phyloP scores from a whole-genome alignment of 53 echinoderm and acorn worm genomes.

The Crossaster papposus region DNA sequence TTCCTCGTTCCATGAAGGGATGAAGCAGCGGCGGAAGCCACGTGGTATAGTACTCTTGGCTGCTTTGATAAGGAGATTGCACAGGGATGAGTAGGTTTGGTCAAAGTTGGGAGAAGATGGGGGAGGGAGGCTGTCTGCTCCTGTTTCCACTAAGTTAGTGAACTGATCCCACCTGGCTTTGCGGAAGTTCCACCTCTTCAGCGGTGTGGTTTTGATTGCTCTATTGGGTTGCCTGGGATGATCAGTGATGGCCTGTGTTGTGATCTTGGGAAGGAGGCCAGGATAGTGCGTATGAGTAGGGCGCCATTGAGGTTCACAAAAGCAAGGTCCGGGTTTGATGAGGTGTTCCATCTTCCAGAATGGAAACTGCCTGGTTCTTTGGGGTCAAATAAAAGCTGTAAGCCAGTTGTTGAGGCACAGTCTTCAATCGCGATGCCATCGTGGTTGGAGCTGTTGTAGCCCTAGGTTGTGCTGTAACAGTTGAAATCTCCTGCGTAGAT shows the following conservation, averaged over 20 bases:
- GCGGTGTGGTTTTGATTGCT: background rate
- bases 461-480: constrained; percentile 51
- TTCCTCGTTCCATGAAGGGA: constrained; percentile 59
- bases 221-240: constrained; percentile 2
- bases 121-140: constrained; percentile 4
- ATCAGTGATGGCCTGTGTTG: constrained; percentile 31
- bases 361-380: constrained; percentile 52
- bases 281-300: constrained; percentile 7
- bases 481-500: constrained; percentile 38
- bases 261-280: constrained; percentile 54
- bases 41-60: constrained; percentile 55
- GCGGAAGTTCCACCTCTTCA: constrained; percentile 57
- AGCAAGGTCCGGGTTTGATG: constrained; percentile 58
- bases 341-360: constrained; percentile 55
- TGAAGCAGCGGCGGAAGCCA: constrained; percentile 40
- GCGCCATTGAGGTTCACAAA: constrained; percentile 51
- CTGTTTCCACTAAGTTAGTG: constrained; percentile 27
- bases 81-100: constrained; percentile 51
- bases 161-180: constrained; percentile 55
- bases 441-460: constrained; percentile 43
- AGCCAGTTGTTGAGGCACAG: constrained; percentile 49
- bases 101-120: constrained; percentile 30
- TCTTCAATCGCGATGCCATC: constrained; percentile 54
- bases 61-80: constrained; percentile 40
- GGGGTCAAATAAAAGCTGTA: constrained; percentile 31